Conservation (phyloP, 1,140 invertebrate genomes). For the Ctenoplectra terminalis region DNA sequence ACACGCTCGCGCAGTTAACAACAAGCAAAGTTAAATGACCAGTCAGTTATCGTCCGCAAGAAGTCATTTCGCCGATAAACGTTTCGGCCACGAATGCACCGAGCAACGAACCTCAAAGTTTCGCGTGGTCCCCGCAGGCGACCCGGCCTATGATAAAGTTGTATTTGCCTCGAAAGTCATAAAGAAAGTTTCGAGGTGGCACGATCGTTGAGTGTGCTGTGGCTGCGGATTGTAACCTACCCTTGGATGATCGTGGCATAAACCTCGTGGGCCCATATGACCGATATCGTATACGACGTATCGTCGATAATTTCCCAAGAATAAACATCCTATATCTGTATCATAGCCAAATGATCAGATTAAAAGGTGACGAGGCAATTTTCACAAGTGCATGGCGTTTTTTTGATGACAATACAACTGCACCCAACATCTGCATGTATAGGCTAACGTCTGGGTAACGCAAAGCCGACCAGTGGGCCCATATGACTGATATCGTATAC, state of each 20-base stretch:
- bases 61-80: constrained; percentile 52
- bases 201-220: constrained; percentile 1
- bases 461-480: too few relatives aligned
- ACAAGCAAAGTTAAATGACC: constrained; percentile 43
- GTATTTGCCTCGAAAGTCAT: constrained; percentile 24
- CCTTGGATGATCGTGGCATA: not conserved
- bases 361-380: too few relatives aligned
- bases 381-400: too few relatives aligned
- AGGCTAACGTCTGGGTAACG: too few relatives aligned
- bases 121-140: not conserved
- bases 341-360: too few relatives aligned
- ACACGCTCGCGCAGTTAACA: not conserved
- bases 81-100: constrained; percentile 25
- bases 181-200: constrained; percentile 52
- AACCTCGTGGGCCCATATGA: too few relatives aligned
- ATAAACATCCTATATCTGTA: too few relatives aligned
- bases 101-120: constrained; percentile 47
- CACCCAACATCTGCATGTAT: too few relatives aligned
- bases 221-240: not conserved
- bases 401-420: too few relatives aligned
- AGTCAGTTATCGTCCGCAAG: constrained; percentile 48
- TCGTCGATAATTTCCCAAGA: too few relatives aligned
- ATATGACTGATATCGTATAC: too few relatives aligned
- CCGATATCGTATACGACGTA: too few relatives aligned
- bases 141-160: constrained; percentile 50